Conservation (phyloP, 1,140 invertebrate genomes). For the Fopius arisanus region DNA sequence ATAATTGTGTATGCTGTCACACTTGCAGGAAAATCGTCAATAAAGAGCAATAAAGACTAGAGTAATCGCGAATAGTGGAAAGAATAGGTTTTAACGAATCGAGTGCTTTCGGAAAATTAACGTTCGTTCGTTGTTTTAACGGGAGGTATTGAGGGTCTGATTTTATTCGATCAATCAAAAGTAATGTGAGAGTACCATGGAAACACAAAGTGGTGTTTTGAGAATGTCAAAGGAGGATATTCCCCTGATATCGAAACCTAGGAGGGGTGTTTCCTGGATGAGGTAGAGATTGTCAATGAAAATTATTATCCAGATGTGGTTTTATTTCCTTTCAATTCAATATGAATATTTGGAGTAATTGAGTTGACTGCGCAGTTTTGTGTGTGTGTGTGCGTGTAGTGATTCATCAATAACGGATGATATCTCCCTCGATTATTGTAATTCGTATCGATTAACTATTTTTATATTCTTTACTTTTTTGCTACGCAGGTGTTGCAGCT, state of each 20-base stretch:
- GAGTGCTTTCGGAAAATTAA: no score
- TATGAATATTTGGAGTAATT: background rate
- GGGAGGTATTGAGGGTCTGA: background rate
- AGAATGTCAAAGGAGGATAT: constrained; percentile 71
- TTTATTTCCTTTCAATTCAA: constrained; percentile 37
- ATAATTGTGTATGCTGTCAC: background rate
- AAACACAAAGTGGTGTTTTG: constrained; percentile 65
- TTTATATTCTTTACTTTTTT: no score
- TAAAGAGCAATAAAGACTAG: background rate
- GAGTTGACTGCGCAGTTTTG: background rate
- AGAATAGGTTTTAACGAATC: background rate
- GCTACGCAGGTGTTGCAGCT: constrained; percentile 71
- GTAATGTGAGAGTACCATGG: constrained; percentile 59
- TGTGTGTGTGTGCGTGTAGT: background rate
- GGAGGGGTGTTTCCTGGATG: constrained; percentile 64
- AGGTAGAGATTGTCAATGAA: constrained; percentile 54
- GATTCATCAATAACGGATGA: constrained; percentile 8
- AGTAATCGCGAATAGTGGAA: background rate
- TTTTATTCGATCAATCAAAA: constrained; percentile 19
- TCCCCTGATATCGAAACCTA: constrained; percentile 69
- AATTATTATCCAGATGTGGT: constrained; percentile 18
- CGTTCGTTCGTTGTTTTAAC: no score
- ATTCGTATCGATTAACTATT: background rate
- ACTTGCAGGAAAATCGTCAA: background rate
- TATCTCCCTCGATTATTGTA: background rate